Base-by-base conservation (phyloP, 1,140 invertebrate genomes). In the Drosophila bifasciata region DNA sequence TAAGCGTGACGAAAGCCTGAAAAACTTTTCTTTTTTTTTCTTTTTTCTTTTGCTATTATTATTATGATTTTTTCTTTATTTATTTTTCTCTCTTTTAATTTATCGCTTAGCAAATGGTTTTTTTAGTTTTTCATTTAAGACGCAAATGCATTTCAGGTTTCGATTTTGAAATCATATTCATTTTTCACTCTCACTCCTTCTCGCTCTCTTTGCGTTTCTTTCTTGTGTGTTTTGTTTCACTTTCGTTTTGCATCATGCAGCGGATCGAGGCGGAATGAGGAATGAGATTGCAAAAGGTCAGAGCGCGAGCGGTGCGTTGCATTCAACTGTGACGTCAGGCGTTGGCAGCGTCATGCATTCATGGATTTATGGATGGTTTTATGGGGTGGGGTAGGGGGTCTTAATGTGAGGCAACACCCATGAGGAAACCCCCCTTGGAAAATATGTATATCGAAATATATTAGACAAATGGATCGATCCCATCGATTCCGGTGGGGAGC, bases 61-160 rank as follows among this genome's bases (percentile, higher is more conserved):
- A 61, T 36, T 32, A 32, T 32, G 28, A 50, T 52, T 43, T 62
- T 67, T 59, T 74, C 66, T 32, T 43, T 52, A 52, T 40, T 36
- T 57, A 67, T 76, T 79, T 68, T 79, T 79, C 69, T 39, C 53
- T 55, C 7, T 15, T 25, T 56, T 15, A 41, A 48, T 43, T 43
- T 15, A 36, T 43, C 3, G n/a, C 53, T 28, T 39, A 44, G 50
- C 23, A 13, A 51, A 15, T 41, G 40, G n/a, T n/a, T n/a, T 52
- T 50, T 25, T 21, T 25, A 66, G 79, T 74, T 85, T 84, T 86
- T 45, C 72, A 60, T 72, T 75, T 60, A 52, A 79, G 61, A 85
- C 58, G 57, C 72, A 76, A 79, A 80, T 86, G 66, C 57, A 73
- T 80, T 86, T 80, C 81, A 79, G 71, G 53, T 79, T 79, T 61